Percentiles rank a stretch among this genome's conserved stretches.
Conservation (phyloP, 2,888 invertebrate species). For the Arrhopalites spinosus region DNA sequence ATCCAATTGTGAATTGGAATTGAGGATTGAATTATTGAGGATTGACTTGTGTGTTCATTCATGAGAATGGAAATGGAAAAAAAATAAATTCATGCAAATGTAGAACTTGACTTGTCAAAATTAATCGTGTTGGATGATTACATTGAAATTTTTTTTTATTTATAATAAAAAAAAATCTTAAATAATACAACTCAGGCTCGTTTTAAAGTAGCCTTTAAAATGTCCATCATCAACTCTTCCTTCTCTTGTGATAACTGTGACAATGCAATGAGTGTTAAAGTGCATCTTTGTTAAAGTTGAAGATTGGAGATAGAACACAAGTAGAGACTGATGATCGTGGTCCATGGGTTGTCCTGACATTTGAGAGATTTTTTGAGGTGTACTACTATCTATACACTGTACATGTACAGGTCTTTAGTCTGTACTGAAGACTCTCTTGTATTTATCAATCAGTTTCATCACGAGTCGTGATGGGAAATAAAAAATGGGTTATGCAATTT, state of each 20-base stretch:
- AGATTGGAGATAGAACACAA: not conserved
- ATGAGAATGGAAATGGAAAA: too few relatives aligned
- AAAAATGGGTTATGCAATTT: slow-evolving; percentile 33
- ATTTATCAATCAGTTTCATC: slow-evolving; percentile 24
- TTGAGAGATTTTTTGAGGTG: not conserved
- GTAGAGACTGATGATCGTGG: not conserved
- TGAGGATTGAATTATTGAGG: too few relatives aligned
- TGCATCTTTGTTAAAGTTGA: not conserved
- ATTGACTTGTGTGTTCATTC: too few relatives aligned
- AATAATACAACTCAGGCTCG: not conserved
- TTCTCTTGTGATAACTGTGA: slow-evolving; percentile 23
- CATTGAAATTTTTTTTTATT: not conserved
- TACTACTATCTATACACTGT: not conserved
- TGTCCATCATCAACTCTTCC: slow-evolving; percentile 3
- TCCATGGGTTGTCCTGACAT: slow-evolving; percentile 8
- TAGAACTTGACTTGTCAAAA: slow-evolving; percentile 18
- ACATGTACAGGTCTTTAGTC: not conserved
- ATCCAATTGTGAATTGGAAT: too few relatives aligned
- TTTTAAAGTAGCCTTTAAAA: slow-evolving; percentile 5
- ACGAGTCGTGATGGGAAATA: slow-evolving; percentile 29
- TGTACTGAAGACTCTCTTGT: not conserved
- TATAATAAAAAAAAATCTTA: not conserved
- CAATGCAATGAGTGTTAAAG: not conserved
- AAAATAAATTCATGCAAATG: too few relatives aligned
- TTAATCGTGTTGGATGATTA: slow-evolving; percentile 19